Evolutionary conservation across 2,888 invertebrate genomes (phyloP).

Genomic region (Iselma pallidipennis): DNA sequence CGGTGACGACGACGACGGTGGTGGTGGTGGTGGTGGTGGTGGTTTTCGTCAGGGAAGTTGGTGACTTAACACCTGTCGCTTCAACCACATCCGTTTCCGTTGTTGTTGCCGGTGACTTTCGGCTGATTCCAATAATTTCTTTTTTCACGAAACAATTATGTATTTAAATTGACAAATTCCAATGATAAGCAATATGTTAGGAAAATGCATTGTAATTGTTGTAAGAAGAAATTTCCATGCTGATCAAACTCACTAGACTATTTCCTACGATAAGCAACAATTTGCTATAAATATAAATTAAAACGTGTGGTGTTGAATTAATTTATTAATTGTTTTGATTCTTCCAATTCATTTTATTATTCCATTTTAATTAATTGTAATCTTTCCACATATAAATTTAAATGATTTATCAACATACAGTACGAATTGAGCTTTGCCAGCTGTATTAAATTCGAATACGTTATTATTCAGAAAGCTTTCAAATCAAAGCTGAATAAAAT

Average conservation of each 20-base stretch:
- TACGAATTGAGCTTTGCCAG: background rate
- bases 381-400: background rate
- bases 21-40: slow-evolving; percentile 20
- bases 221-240: too few relatives aligned
- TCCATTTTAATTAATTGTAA: background rate
- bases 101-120: slow-evolving; percentile 12
- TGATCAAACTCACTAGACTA: too few relatives aligned
- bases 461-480: background rate
- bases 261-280: too few relatives aligned
- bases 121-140: too few relatives aligned
- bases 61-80: slow-evolving; percentile 52
- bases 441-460: background rate
- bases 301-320: background rate
- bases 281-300: background rate
- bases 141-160: too few relatives aligned
- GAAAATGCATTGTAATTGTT: too few relatives aligned
- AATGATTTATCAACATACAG: background rate
- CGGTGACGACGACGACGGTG: background rate
- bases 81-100: slow-evolving; percentile 52
- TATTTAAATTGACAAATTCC: too few relatives aligned
- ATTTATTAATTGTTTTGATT: background rate
- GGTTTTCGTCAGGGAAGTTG: slow-evolving; percentile 42
- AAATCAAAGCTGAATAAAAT: background rate
- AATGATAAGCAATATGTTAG: background rate
- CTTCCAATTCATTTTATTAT: background rate